Base-by-base conservation (phyloP, 1,140 invertebrate genomes). In the Battus philenor region DNA sequence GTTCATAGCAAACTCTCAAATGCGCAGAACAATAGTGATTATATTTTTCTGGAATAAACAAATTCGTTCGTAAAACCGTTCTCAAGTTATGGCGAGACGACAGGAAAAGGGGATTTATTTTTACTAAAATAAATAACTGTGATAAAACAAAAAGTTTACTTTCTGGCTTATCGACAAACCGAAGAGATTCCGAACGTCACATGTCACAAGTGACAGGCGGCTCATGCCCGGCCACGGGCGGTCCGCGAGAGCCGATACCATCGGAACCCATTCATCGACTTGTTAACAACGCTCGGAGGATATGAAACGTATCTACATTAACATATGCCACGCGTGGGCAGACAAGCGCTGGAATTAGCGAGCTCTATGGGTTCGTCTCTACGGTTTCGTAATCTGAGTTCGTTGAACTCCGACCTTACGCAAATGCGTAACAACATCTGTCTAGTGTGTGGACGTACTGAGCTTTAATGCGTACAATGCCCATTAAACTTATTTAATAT, bases 311-410 rank as follows among this genome's bases (percentile, higher is more conserved):
- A 22, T 30, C 32, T 13, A 44, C 11, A 38, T 29, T 34, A 20
- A 24, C 17, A 32, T 17, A 16, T 26, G 24, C 11, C 13, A 16
- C 33, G 16, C 10, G 33, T 44, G 13, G 47, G 33, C n/a, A n/a
- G n/a, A n/a, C n/a, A n/a, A n/a, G n/a, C 41, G 48, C 34, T 29
- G n/a, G 27, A 44, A 50, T 47, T 39, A 47, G 45, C 45, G 26
- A 38, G 38, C 38, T 26, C 5, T 29, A 47, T 45, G 24, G 13
- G 22, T 29, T 47, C 34, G 24, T 10, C 36, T n/a, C n/a, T n/a
- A n/a, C 34, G 8, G 18, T 50, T 39, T 44, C 46, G 24, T 44
- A 36, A 50, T 43, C 31, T 16, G 10, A 38, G 39, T 33, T 50
- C 48, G 32, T 15, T 13, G 48, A 50, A 33, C 41, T 34, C 24